These are phyloP conservation scores for Crossaster papposus DNA, from an alignment of 53 echinoderm and acorn worm genomes.

Conservation along the genomic window DNA sequence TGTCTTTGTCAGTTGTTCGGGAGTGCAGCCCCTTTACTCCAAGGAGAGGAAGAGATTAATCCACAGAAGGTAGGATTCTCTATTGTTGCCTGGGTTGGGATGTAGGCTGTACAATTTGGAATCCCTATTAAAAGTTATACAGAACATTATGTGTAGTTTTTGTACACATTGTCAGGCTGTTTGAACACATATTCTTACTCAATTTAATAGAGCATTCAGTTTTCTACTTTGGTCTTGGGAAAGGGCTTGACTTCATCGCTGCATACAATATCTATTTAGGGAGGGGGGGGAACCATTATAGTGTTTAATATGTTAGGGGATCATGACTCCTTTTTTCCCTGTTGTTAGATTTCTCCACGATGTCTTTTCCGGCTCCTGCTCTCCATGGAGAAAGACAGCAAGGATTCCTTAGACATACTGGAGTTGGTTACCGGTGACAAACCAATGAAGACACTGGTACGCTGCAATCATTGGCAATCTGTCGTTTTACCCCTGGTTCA, in stretches of 20 bases:
- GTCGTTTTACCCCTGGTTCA: too few species aligned
- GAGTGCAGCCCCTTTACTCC: constrained; percentile 88
- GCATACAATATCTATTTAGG: too few species aligned
- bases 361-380: constrained; percentile 84
- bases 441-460: constrained; percentile 96
- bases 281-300: too few species aligned
- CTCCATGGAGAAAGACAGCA: constrained; percentile 90
- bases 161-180: too few species aligned
- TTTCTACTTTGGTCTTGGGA: too few species aligned
- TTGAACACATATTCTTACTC: too few species aligned
- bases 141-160: too few species aligned
- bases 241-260: too few species aligned
- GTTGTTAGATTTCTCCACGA: constrained; percentile 73
- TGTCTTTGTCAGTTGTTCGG: constrained; percentile 79
- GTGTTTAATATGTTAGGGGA: too few species aligned
- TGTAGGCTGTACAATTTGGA: neutral
- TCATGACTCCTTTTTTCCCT: neutral
- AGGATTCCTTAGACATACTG: constrained; percentile 88
- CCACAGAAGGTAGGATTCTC: constrained; percentile 75
- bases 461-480: neutral
- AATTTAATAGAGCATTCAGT: too few species aligned
- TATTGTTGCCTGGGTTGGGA: neutral
- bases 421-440: constrained; percentile 91
- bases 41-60: constrained; percentile 75
- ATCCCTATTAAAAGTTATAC: neutral